These are phyloP conservation scores for Cassiopea andromeda DNA, from an alignment of 30 jellyfish, hydroid and myxozoan species.

Conservation along the genomic window DNA sequence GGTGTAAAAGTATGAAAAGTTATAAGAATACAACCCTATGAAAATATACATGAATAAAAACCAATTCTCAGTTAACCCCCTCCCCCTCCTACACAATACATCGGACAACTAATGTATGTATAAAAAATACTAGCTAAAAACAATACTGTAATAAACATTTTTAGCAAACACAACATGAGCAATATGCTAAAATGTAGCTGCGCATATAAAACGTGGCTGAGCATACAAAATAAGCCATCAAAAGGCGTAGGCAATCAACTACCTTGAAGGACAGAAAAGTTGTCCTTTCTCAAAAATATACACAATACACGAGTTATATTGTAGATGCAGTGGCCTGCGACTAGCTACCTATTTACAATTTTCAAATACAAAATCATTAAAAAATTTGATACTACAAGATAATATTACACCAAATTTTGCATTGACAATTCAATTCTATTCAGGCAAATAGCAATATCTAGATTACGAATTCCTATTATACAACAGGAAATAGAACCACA, in stretches of 20 bases:
- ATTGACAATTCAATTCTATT: neutral
- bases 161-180: neutral
- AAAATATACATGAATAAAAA: neutral
- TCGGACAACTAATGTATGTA: neutral
- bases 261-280: neutral
- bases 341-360: neutral
- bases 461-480: neutral
- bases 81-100: neutral
- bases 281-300: neutral
- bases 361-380: neutral
- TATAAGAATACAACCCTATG: neutral
- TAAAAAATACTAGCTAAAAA: neutral
- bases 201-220: neutral
- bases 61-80: neutral
- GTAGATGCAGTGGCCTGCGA: neutral
- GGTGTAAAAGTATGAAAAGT: neutral
- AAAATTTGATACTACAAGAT: neutral
- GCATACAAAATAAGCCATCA: neutral
- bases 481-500: neutral
- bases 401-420: neutral
- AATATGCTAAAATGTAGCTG: too few species aligned
- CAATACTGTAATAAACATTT: neutral
- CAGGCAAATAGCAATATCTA: neutral
- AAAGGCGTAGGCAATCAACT: neutral
- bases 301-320: neutral